A percentile compares a stretch with the other conserved stretches of the same genome.
These are phyloP conservation scores for Craseonycteris thonglongyai DNA, from an alignment of 2,113 vertebrate species.

Conservation along the genomic window DNA sequence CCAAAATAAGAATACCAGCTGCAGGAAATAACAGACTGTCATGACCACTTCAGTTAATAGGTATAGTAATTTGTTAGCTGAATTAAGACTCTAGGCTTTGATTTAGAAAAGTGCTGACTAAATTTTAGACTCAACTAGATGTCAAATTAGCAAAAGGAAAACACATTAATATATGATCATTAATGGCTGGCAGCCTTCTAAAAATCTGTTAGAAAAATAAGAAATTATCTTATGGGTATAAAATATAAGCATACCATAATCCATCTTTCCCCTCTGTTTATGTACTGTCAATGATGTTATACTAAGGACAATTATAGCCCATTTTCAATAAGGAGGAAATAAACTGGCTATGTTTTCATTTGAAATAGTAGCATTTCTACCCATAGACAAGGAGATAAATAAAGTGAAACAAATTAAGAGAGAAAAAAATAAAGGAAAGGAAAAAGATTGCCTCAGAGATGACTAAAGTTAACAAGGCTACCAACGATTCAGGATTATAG, in stretches of 20 bases:
- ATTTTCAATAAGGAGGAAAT: constrained; percentile 11
- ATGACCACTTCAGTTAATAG: background rate
- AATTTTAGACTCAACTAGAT: background rate
- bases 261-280: background rate
- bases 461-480: background rate
- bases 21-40: background rate
- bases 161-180: background rate
- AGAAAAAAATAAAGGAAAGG: background rate
- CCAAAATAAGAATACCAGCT: constrained; percentile 6
- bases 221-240: background rate
- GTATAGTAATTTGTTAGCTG: constrained; percentile 3
- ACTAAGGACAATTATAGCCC: background rate
- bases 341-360: background rate
- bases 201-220: background rate
- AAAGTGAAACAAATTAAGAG: background rate
- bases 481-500: background rate
- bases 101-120: background rate
- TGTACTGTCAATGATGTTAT: background rate
- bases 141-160: background rate
- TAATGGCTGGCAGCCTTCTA: background rate
- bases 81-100: constrained; percentile 11
- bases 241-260: background rate
- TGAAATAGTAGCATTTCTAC: background rate
- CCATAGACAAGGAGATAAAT: background rate
- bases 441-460: background rate